Conservation (phyloP, 2,888 invertebrate species). For the Alentia gelatinosa region DNA sequence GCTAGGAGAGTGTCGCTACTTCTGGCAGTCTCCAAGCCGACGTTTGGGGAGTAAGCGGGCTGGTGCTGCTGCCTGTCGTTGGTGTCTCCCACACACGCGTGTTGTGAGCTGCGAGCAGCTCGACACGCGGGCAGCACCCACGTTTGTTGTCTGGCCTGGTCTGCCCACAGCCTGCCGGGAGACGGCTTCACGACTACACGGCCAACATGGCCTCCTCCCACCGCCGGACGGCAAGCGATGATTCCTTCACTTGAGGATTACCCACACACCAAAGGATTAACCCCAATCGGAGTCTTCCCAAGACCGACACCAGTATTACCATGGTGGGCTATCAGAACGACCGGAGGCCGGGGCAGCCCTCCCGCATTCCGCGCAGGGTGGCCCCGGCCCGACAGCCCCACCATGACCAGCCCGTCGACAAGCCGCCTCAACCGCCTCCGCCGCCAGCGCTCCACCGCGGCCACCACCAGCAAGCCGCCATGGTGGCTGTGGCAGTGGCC, state of each 20-base stretch:
- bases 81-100: no score
- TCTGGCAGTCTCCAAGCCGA: neutral
- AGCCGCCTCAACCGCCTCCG: neutral
- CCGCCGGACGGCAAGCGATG: neutral
- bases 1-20: neutral
- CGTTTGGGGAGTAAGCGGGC: neutral
- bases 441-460: neutral
- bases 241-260: constrained; percentile 9
- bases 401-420: neutral
- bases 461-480: neutral
- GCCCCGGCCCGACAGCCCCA: constrained; percentile 15
- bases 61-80: neutral
- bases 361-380: neutral
- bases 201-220: neutral
- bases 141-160: no score
- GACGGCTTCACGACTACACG: neutral
- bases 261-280: neutral
- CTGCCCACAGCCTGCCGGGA: no score
- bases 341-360: constrained; percentile 28
- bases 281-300: neutral
- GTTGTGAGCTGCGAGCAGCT: no score
- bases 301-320: neutral
- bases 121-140: no score
- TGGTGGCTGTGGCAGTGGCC: neutral
- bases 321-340: constrained; percentile 34